A percentile compares a stretch with the other conserved stretches of the same genome.
These are phyloP conservation scores for Lophius americanus DNA, from an alignment of 2,797 vertebrate species.

Conservation along the genomic window DNA sequence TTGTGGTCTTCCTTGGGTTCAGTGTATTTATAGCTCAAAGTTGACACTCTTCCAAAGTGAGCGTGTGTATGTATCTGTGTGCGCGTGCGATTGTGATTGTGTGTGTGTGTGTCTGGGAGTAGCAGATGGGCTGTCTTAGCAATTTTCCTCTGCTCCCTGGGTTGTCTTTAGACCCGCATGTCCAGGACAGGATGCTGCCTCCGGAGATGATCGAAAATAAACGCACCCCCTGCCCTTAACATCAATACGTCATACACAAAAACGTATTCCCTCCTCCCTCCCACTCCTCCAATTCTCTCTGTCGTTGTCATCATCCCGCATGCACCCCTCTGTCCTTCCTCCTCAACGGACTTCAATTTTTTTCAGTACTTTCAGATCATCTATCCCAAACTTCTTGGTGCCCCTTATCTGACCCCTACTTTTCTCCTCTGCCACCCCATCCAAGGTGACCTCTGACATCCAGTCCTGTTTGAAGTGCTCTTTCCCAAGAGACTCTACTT, in stretches of 20 bases:
- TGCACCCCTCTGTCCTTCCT: not conserved
- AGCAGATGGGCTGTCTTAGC: constrained; percentile 99
- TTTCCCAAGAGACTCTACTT: constrained; percentile 66
- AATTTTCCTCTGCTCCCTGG: constrained; percentile 92
- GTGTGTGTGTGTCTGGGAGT: constrained; percentile 83
- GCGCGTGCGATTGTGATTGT: constrained; percentile 65
- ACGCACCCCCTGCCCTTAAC: constrained; percentile 66
- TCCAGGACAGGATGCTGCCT: constrained; percentile 94
- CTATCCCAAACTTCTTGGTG: constrained; percentile 3
- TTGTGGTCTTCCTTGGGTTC: constrained; percentile 85
- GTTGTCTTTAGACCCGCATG: constrained; percentile 86
- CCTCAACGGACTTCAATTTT: not conserved
- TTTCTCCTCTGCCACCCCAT: constrained; percentile 10
- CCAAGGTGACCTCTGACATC: constrained; percentile 40
- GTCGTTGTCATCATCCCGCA: constrained; percentile 3
- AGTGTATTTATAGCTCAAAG: constrained; percentile 91
- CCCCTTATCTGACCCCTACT: constrained; percentile 9
- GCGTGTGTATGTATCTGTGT: constrained; percentile 53
- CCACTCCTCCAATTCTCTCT: constrained; percentile 18
- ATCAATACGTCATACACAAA: constrained; percentile 22
- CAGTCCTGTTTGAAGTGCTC: constrained; percentile 53
- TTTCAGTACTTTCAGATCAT: not conserved
- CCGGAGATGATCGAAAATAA: constrained; percentile 91
- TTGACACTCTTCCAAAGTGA: constrained; percentile 92
- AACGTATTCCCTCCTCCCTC: constrained; percentile 61